phyloP scores from a whole-genome alignment of 2,888 invertebrate species.

The Calliopum simillimum region DNA sequence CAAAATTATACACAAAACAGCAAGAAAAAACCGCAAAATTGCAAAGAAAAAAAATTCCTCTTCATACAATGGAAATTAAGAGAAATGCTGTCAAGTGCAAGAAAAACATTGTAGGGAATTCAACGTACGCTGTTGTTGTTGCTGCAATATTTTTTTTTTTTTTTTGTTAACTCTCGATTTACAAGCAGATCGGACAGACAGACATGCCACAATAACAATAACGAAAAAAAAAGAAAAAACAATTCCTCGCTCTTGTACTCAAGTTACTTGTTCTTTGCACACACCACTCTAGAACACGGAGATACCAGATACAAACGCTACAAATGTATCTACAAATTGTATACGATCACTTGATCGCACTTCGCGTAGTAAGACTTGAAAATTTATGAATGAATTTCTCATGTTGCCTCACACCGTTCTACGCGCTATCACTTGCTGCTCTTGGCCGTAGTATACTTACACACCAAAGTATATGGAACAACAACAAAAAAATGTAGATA shows the following conservation, averaged over 20 bases:
- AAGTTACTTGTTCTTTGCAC: conserved; percentile 1
- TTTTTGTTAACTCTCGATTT: neutral
- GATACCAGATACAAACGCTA: conserved; percentile 16
- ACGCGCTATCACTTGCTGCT: conserved; percentile 34
- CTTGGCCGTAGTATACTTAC: conserved; percentile 12
- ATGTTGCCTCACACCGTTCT: conserved; percentile 61
- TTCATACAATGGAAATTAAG: neutral
- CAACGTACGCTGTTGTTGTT: conserved; percentile 18
- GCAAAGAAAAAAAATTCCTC: conserved; percentile 6
- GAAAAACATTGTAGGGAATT: conserved; percentile 22
- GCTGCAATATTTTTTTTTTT: neutral
- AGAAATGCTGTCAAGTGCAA: conserved; percentile 30
- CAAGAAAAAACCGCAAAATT: neutral
- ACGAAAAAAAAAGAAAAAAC: conserved; percentile 15
- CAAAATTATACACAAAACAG: too few relatives aligned
- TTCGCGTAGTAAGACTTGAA: conserved; percentile 25
- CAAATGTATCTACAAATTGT: conserved; percentile 27
- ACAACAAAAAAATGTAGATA: conserved; percentile 31
- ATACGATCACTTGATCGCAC: conserved; percentile 18
- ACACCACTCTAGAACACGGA: neutral
- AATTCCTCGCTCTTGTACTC: conserved; percentile 16
- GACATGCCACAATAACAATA: conserved; percentile 4
- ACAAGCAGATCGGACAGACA: conserved; percentile 5
- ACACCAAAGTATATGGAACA: conserved; percentile 20
- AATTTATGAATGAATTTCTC: conserved; percentile 65